Percentiles rank a stretch among this genome's conserved stretches.
Evolutionary conservation across 2,888 invertebrate genomes (phyloP).

Genomic region (Leistus spinibarbis): DNA sequence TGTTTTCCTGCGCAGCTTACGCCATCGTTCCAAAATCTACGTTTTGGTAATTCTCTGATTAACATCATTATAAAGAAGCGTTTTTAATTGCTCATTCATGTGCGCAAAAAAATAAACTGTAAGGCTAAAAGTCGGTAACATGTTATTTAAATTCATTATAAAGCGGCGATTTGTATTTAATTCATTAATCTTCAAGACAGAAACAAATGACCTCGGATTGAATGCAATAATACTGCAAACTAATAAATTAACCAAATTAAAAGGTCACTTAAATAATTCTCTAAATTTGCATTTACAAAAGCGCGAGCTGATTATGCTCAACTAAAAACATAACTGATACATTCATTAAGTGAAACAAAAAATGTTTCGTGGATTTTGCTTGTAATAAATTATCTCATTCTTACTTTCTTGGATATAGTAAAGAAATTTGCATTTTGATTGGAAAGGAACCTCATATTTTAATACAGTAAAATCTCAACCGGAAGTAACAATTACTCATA

Average conservation of each 20-base stretch:
- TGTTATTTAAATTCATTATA: conserved; percentile 1
- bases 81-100: neutral
- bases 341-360: neutral
- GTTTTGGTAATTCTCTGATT: neutral
- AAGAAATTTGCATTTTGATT: too few species aligned
- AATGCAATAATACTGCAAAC: neutral
- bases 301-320: conserved; percentile 1
- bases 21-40: neutral
- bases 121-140: neutral
- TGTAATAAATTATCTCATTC: too few species aligned
- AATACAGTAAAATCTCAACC: too few species aligned
- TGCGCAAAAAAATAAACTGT: neutral
- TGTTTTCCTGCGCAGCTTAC: neutral
- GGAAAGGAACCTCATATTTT: too few species aligned
- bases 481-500: too few species aligned
- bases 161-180: neutral
- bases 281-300: conserved; percentile 1
- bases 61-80: neutral
- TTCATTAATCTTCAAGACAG: neutral
- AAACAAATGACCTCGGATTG: neutral
- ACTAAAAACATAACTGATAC: neutral
- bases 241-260: neutral
- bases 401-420: too few species aligned
- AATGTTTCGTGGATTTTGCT: too few species aligned
- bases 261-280: neutral